Evolutionary conservation across 2,113 vertebrate species (phyloP).

Genomic region (Opisthocomus hoazin): DNA sequence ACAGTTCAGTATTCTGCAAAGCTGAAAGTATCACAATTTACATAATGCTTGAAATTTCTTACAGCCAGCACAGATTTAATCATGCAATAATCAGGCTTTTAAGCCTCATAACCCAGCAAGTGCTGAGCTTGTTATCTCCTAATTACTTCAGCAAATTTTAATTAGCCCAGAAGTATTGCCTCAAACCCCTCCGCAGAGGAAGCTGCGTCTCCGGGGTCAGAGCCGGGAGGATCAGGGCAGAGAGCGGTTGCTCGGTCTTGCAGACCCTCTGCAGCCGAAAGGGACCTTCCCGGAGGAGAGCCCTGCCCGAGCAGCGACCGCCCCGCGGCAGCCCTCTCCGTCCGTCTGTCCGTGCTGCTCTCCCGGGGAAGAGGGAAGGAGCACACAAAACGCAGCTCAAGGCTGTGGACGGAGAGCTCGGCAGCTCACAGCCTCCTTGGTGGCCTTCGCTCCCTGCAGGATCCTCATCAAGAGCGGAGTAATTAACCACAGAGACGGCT

Average conservation of each 20-base stretch:
- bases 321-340: fast-evolving
- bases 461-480: background rate
- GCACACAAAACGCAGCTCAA: too few relatives aligned
- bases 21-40: background rate
- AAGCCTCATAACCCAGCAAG: background rate
- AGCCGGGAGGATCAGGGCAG: background rate
- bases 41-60: background rate
- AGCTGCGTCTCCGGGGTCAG: fast-evolving
- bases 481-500: background rate
- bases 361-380: background rate
- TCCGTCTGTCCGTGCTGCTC: background rate
- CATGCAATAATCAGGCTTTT: background rate
- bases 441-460: background rate
- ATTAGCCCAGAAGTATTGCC: background rate
- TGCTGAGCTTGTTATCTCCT: background rate
- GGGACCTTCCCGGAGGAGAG: fast-evolving
- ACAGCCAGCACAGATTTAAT: background rate
- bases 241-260: background rate
- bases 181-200: background rate
- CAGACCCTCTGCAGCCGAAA: background rate
- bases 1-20: background rate
- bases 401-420: background rate
- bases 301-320: fast-evolving
- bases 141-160: background rate
- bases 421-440: background rate